Base-by-base conservation (phyloP, 2,888 invertebrate genomes). In the Drosophila nigricruria region DNA sequence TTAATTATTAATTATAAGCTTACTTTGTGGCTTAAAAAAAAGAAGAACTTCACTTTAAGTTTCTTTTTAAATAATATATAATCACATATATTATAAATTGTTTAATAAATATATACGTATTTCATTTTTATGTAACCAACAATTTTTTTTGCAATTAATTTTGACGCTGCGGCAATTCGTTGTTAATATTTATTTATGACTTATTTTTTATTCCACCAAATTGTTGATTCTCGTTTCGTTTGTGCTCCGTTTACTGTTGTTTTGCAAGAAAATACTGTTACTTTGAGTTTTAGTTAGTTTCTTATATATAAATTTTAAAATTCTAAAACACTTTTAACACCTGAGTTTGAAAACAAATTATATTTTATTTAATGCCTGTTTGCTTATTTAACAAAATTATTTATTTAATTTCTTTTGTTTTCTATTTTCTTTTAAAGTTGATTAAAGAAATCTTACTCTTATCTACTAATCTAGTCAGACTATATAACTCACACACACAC, bases 241-340 rank as follows among this genome's bases (percentile, higher is more conserved):
- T 69, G 62, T 62, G 62, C 27, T 70, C 45, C 53, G 40, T 42
- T 62, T 49, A 53, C 70, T 56, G 49, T 67, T 69, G 71, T 70
- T 58, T 81, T 88, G 88, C 86, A 85, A 85, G 88, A 88, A 88
- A 88, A 83, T 83, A 80, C 84, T 85, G 83, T 70, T 70, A 72
- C 4, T 57, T 47, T 52, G 27, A 49, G 49, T 61, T 61, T 38
- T 30, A 49, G 23, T 18, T 5, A 25, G 10, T 42, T 42, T 40
- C 3, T 47, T 38, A n/a, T n/a, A n/a, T n/a, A n/a, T n/a, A n/a
- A 9, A 27, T 30, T 20, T 23, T 23, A 30, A 47, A 30, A 23
- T 34, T 53, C 53, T 25, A 40, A 60, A 42, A 53, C 16, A 50
- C 12, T n/a, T 40, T 38, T 40, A 49, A 20, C 12, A 18, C 43